Percentiles rank a stretch among this genome's conserved stretches.
Conservation (phyloP, 35 echinoderm and acorn worm species). For the Lytechinus pictus region DNA sequence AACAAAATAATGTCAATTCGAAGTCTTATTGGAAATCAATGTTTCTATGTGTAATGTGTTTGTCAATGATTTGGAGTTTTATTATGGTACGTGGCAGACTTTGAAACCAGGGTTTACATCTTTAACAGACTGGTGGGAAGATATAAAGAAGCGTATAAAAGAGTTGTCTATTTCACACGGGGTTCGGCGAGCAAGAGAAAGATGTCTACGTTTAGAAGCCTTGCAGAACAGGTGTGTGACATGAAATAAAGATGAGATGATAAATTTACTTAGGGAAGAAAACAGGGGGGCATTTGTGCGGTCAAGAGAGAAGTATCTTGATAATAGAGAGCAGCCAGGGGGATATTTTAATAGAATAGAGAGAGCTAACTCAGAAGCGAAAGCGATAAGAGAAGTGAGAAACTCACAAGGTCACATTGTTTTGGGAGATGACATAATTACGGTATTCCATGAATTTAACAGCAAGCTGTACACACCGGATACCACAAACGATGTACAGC, state of each 20-base stretch:
- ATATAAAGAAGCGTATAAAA: background rate
- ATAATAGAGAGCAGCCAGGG: background rate
- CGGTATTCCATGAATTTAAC: background rate
- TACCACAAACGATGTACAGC: background rate
- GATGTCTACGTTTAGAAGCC: background rate
- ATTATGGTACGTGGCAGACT: background rate
- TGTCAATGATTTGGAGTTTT: background rate
- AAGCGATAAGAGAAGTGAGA: background rate
- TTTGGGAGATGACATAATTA: background rate
- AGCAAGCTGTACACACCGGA: background rate
- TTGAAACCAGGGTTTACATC: background rate
- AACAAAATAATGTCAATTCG: background rate
- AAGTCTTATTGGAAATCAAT: constrained; percentile 15
- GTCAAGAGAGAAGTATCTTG: background rate
- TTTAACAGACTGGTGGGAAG: background rate
- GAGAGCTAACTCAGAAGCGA: background rate
- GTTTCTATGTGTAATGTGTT: background rate
- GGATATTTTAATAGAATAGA: background rate
- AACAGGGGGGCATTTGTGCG: background rate
- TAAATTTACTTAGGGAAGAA: background rate
- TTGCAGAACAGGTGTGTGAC: background rate
- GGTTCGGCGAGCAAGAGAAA: background rate
- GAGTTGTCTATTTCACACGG: background rate
- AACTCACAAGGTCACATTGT: background rate
- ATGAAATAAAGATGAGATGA: background rate